Conservation (phyloP, 2,888 invertebrate species). For the Germaria angustata region DNA sequence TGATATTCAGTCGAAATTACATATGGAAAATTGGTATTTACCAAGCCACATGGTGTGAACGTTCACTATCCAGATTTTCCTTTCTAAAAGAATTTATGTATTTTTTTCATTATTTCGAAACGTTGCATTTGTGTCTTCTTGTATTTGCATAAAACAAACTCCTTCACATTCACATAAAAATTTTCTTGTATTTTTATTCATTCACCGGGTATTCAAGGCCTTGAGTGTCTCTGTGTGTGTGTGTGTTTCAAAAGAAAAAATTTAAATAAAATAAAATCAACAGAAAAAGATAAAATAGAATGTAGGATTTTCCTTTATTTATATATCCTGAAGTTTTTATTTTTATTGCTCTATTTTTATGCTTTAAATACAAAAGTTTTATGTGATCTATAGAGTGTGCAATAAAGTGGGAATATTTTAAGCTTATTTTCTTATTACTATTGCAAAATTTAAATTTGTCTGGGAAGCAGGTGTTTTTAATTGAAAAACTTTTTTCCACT, state of each 20-base stretch:
- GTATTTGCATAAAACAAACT: not conserved
- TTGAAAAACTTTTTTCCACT: not conserved
- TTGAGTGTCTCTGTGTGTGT: not conserved
- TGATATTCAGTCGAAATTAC: not conserved
- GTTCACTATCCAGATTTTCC: not conserved
- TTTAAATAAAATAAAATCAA: too few species aligned
- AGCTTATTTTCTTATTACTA: not conserved
- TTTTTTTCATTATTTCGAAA: too few species aligned
- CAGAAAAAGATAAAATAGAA: not conserved
- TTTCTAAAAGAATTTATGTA: constrained; percentile 6
- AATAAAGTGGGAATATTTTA: not conserved
- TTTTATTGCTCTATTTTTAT: not conserved
- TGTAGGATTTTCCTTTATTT: constrained; percentile 16
- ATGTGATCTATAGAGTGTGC: not conserved
- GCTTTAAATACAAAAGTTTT: constrained; percentile 1
- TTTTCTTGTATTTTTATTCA: too few species aligned
- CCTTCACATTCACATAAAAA: not conserved
- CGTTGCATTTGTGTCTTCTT: not conserved
- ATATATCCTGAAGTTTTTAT: not conserved
- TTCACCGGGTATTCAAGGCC: not conserved
- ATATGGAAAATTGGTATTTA: too few species aligned
- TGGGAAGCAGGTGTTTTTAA: not conserved
- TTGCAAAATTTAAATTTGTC: not conserved
- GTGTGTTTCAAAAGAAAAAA: not conserved
- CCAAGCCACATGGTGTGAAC: not conserved